Conservation (phyloP, 2,888 invertebrate genomes). For the Penaeus monodon region DNA sequence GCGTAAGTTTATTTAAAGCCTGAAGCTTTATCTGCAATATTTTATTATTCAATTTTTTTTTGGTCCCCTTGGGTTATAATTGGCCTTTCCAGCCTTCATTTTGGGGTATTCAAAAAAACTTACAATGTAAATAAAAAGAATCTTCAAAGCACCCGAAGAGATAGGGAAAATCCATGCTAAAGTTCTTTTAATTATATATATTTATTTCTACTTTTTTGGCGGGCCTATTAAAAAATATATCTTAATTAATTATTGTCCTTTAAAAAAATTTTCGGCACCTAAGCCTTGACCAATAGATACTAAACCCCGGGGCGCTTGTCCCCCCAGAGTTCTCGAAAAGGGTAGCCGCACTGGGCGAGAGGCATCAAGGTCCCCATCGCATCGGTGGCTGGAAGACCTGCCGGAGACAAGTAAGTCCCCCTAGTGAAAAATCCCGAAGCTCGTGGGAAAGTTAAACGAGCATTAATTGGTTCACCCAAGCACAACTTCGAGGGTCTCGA, state of each 20-base stretch:
- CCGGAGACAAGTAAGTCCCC: slow-evolving; percentile 81
- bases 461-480: slow-evolving; percentile 79
- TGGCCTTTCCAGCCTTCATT: too few relatives aligned
- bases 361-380: slow-evolving; percentile 86
- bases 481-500: slow-evolving; percentile 87
- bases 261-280: background rate
- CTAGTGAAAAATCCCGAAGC: slow-evolving; percentile 77
- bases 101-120: too few relatives aligned
- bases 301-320: background rate
- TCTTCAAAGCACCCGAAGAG: background rate
- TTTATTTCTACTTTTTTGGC: background rate
- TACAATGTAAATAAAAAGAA: too few relatives aligned
- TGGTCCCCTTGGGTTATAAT: too few relatives aligned
- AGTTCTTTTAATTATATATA: too few relatives aligned
- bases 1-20: too few relatives aligned
- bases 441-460: slow-evolving; percentile 77
- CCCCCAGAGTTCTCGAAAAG: slow-evolving; percentile 82
- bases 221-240: background rate
- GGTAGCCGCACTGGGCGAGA: slow-evolving; percentile 77
- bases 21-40: too few relatives aligned
- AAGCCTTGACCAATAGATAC: background rate
- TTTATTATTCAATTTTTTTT: too few relatives aligned
- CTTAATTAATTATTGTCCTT: background rate
- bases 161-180: too few relatives aligned
- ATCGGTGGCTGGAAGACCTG: slow-evolving; percentile 87